Base-by-base conservation (phyloP, 2,113 vertebrate species). In the Pteropus alecto region DNA sequence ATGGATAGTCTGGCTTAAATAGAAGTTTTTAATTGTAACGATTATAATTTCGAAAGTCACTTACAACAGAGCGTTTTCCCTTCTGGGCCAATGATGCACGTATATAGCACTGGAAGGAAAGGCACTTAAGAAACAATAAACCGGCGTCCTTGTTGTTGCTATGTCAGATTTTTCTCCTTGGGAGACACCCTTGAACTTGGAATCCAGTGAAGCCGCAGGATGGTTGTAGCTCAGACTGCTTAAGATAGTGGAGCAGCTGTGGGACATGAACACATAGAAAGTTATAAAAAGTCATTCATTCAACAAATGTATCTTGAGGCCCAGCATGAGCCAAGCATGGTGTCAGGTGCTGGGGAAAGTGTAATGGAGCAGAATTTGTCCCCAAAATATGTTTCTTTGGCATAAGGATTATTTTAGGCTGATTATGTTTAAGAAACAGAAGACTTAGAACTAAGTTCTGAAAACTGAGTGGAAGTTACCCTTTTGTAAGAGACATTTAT, bases 1-100 rank as follows among this genome's bases (percentile, higher is more conserved):
- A 73, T 48, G 68, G 38, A 65, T 79, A 92, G n/a, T 70, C 51
- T 81, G 87, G 43, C 35, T 96, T 87, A 92, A 96, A 58, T 94
- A 81, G 70, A 70, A 71, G 88, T 94, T 96, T 97, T 77, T 73
- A 76, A 19, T 91, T 85, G 86, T 95, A 94, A 82, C 87, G 60
- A 96, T 93, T 82, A 83, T n/a, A 46, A 89, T 90, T 95, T 95
- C 70, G 94, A 79, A 94, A 95, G 81, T 95, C 88, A 81, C 48
- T 93, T 91, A 35, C 38, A 90, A 83, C 22, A 5, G 28, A 95
- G 65, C 77, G 81, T 85, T 95, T 95, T 84, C 18, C 3, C 84
- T 93, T 73, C 43, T 82, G 1, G 51, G 46, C 70, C 94, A 94
- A 95, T 92, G 91, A 70, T 77, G 94, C 88, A 48, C 79, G 79